Conservation (phyloP, 2,888 invertebrate species). For the Lithophane leautieri region DNA sequence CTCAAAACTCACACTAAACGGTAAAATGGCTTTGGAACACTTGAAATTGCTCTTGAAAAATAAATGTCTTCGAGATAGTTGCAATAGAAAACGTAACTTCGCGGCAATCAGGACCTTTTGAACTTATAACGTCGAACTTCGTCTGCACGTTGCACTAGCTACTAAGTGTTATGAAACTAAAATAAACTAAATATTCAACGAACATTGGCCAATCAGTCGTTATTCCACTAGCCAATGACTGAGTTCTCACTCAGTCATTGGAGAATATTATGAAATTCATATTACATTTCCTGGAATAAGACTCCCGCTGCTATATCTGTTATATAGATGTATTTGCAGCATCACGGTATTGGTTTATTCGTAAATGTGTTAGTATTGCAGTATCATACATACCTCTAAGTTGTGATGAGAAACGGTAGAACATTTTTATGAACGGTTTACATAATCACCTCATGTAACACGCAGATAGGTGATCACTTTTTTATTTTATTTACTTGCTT, state of each 20-base stretch:
- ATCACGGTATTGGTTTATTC: conserved; percentile 7
- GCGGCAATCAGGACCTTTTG: conserved; percentile 11
- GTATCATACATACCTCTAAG: background rate
- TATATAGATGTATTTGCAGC: background rate
- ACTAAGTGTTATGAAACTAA: background rate
- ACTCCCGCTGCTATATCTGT: background rate
- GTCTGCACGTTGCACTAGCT: conserved; percentile 7
- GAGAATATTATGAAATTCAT: conserved; percentile 6
- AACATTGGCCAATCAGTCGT: conserved; percentile 12
- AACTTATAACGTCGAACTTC: conserved; percentile 31
- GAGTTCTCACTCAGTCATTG: conserved; percentile 19
- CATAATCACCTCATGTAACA: no score
- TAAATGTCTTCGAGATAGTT: conserved; percentile 10
- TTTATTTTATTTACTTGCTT: background rate
- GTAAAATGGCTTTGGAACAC: background rate
- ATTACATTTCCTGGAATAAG: conserved; percentile 2
- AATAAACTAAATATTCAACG: conserved; percentile 28
- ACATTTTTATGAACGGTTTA: background rate
- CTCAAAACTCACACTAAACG: background rate
- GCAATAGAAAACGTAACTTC: conserved; percentile 3
- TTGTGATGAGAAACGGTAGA: background rate
- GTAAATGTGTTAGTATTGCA: background rate
- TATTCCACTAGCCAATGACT: conserved; percentile 21
- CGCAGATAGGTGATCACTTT: background rate
- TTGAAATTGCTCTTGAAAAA: conserved; percentile 22